Base-by-base conservation (phyloP, 1,140 invertebrate genomes). In the Ips nitidus region DNA sequence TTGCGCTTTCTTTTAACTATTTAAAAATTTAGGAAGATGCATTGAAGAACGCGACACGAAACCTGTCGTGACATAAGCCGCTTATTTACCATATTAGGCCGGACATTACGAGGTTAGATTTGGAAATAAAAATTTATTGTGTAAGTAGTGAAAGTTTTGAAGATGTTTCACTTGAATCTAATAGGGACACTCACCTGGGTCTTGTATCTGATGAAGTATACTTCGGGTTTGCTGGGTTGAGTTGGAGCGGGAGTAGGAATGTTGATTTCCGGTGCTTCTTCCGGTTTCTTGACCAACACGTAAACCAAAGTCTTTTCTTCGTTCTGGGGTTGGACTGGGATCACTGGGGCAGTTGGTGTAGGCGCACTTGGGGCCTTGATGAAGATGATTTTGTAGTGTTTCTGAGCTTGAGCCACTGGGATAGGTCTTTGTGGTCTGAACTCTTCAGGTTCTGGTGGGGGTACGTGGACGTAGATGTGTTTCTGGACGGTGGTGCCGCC, bases 351-450 rank as follows among this genome's bases (percentile, higher is more conserved):
- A 22, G 90, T 92, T 39, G 90, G 91, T 5, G 91, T 87, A 3
- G 91, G 91, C 63, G 91, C 89, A 6, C 90, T 91, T 66, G 93
- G 92, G 1, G 92, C 92, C 85, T 94, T 94, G 78, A 94, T 94
- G 84, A 94, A 94, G 52, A 94, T 91, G 74, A 94, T 94, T 80
- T 94, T 94, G 86, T 94, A 94, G 77, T 94, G 92, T 77, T 94
- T 94, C 78, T 93, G 91, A 5, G 92, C 91, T 41, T 76, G 82
- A 75, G 81, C 83, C 72, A 79, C 82, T 1, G 82, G 80, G 63
- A 88, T 86, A 41, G 82, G 86, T 82, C 86, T 87, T 76, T 86
- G 88, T 4, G 90, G 87, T 5, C 86, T 83, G 66, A 88, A 83
- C 75, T 88, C 86, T 73, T 86, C 83, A 63, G 85, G 85, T 82